phyloP scores from a whole-genome alignment of 2,797 vertebrate genomes.

The Austrolebias charrua region DNA sequence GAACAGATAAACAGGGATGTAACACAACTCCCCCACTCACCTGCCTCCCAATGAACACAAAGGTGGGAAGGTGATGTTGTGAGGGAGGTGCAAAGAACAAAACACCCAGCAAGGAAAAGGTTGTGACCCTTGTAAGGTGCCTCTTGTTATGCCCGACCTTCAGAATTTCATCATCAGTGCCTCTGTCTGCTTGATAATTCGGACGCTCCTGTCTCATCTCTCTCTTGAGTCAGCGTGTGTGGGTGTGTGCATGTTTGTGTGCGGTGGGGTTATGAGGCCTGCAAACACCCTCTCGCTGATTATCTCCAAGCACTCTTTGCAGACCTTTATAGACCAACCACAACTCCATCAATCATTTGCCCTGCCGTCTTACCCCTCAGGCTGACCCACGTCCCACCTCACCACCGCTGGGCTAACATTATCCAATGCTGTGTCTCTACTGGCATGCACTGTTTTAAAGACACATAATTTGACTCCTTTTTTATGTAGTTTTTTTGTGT shows the following conservation, averaged over 20 bases:
- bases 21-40: conserved; percentile 81
- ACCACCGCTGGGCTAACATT: conserved; percentile 61
- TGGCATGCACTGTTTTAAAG: conserved; percentile 22
- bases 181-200: conserved; percentile 96
- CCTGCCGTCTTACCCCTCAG: conserved; percentile 81
- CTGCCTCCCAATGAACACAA: conserved; percentile 74
- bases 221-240: conserved; percentile 70
- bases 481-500: conserved; percentile 24
- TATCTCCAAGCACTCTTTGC: conserved; percentile 94
- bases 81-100: conserved; percentile 73
- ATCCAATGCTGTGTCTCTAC: conserved; percentile 53
- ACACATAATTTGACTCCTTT: conserved; percentile 26
- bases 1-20: conserved; percentile 99
- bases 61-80: conserved; percentile 76
- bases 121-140: conserved; percentile 94
- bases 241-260: conserved; percentile 59
- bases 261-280: conserved; percentile 74
- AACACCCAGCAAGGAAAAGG: conserved; percentile 84
- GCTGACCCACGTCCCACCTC: conserved; percentile 67
- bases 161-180: conserved; percentile 99
- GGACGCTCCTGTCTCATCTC: conserved; percentile 88
- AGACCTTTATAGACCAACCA: conserved; percentile 98
- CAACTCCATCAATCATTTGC: conserved; percentile 97
- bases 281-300: conserved; percentile 94
- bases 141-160: conserved; percentile 99